phyloP scores from a whole-genome alignment of 1,140 invertebrate species.

The Geopemphigus sp. region DNA sequence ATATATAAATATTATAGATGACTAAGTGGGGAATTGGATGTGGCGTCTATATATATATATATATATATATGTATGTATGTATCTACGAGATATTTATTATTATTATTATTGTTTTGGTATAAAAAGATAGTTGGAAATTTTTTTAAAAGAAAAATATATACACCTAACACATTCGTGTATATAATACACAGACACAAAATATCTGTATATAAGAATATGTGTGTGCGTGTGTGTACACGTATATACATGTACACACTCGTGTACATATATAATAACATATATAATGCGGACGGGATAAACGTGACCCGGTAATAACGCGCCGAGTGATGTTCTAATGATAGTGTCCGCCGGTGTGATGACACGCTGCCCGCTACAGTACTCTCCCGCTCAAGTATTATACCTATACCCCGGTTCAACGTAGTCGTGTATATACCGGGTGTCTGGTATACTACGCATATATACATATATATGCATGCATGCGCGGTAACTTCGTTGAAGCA shows the following conservation, averaged over 20 bases:
- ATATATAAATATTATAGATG: background rate
- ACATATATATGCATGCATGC: too few species aligned
- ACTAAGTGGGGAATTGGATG: background rate
- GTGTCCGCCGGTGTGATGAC: conserved; percentile 32
- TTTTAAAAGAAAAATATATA: background rate
- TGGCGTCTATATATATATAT: background rate
- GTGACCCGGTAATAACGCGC: conserved; percentile 40
- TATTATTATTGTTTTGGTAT: conserved; percentile 18
- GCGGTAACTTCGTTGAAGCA: too few species aligned
- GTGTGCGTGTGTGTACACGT: too few species aligned
- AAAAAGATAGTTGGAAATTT: conserved; percentile 17
- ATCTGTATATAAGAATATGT: too few species aligned
- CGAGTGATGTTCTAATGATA: conserved; percentile 35
- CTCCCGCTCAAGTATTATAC: background rate
- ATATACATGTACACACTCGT: background rate
- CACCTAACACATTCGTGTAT: background rate
- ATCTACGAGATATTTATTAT: background rate
- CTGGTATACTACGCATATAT: too few species aligned
- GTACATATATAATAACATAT: background rate
- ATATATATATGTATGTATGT: background rate
- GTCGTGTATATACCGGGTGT: background rate
- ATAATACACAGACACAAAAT: background rate
- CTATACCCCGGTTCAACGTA: background rate
- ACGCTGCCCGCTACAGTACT: conserved; percentile 20
- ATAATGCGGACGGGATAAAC: conserved; percentile 21